Evolutionary conservation across 2,888 invertebrate species (phyloP).

Genomic region (Thymelicus sylvestris): DNA sequence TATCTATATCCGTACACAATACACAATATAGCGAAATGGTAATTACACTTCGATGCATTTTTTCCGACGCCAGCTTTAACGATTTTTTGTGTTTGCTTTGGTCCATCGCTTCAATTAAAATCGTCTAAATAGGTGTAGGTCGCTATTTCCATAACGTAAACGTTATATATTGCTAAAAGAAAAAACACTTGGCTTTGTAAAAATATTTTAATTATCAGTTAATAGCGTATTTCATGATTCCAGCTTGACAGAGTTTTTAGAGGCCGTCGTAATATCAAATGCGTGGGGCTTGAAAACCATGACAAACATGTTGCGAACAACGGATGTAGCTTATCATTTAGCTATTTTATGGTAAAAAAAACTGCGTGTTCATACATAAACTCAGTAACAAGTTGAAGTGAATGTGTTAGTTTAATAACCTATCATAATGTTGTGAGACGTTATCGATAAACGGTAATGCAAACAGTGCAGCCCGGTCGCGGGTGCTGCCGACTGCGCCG

Average conservation of each 20-base stretch:
- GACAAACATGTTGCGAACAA: not conserved
- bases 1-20: conserved; percentile 35
- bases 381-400: conserved; percentile 12
- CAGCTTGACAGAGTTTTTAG: not conserved
- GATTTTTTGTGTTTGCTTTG: not conserved
- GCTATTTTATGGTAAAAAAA: conserved; percentile 3
- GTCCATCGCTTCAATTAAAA: conserved; percentile 13
- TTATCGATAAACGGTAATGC: conserved; percentile 36
- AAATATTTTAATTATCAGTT: not conserved
- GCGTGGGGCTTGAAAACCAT: not conserved
- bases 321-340: conserved; percentile 9
- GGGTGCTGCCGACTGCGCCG: conserved; percentile 9
- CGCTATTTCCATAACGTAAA: conserved; percentile 1
- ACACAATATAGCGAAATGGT: conserved; percentile 34
- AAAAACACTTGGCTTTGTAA: not conserved
- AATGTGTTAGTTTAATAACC: conserved; percentile 28
- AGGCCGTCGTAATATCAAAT: not conserved
- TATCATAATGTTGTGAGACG: conserved; percentile 33
- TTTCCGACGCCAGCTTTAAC: conserved; percentile 13
- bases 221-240: not conserved
- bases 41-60: conserved; percentile 30
- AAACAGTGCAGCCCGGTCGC: conserved; percentile 16
- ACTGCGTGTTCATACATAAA: conserved; percentile 2
- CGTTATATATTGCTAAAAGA: not conserved
- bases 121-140: conserved; percentile 3